Conservation (phyloP, 2,888 invertebrate species). For the Xiphydria camelus region DNA sequence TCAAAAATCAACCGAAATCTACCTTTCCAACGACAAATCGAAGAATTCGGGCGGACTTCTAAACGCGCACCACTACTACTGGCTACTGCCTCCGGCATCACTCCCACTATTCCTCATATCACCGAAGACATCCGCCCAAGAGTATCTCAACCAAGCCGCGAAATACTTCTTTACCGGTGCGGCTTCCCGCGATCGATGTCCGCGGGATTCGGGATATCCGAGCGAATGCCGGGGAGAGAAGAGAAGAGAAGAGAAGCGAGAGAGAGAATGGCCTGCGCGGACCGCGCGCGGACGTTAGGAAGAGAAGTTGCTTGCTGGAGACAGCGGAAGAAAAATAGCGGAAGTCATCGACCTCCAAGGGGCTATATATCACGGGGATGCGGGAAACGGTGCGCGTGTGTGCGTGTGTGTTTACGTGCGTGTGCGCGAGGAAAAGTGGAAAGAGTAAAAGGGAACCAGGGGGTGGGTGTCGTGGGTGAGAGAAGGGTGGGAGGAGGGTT, state of each 20-base stretch:
- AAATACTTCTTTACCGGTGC: too few relatives aligned
- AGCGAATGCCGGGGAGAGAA: slow-evolving; percentile 9
- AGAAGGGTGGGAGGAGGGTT: background rate
- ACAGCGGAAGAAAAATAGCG: slow-evolving; percentile 66
- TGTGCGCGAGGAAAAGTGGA: slow-evolving; percentile 6
- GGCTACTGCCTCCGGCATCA: too few relatives aligned
- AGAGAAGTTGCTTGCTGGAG: slow-evolving; percentile 60
- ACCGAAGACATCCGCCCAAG: background rate
- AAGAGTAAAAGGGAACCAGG: slow-evolving; percentile 33
- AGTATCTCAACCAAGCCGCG: too few relatives aligned
- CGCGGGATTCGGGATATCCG: slow-evolving; percentile 26
- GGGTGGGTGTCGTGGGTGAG: slow-evolving; percentile 3
- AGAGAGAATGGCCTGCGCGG: slow-evolving; percentile 22
- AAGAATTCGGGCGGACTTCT: too few relatives aligned
- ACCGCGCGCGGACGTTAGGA: slow-evolving; percentile 28
- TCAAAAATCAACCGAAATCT: too few relatives aligned
- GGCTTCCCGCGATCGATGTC: background rate
- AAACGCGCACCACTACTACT: too few relatives aligned
- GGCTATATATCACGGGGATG: slow-evolving; percentile 60
- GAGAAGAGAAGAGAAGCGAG: too few relatives aligned
- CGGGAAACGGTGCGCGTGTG: slow-evolving; percentile 31
- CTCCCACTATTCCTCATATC: too few relatives aligned
- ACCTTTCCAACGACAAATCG: too few relatives aligned
- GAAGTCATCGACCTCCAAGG: slow-evolving; percentile 66
- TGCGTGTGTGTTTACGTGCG: slow-evolving; percentile 29